A percentile compares a stretch with the other conserved stretches of the same genome.
These are phyloP conservation scores for Amiota minor DNA, from an alignment of 2,888 invertebrate genomes.

Conservation along the genomic window DNA sequence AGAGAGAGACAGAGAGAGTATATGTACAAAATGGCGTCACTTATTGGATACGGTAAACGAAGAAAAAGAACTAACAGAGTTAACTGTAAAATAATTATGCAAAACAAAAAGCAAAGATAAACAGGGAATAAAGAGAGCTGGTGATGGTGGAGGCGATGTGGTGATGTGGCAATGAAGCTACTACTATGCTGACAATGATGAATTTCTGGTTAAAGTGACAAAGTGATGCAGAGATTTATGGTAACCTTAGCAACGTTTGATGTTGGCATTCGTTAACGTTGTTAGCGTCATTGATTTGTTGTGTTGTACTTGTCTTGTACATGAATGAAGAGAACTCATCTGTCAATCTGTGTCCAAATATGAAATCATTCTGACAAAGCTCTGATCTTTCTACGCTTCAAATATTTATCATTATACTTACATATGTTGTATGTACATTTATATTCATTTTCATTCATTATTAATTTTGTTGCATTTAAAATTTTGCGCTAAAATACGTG, in stretches of 20 bases:
- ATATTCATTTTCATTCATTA: conserved; percentile 6
- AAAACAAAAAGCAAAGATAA: not conserved
- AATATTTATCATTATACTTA: not conserved
- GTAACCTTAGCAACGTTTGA: conserved; percentile 60
- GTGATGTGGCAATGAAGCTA: not conserved
- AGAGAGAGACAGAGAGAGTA: not conserved
- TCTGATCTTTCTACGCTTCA: conserved; percentile 15
- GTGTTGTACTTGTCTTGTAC: not conserved
- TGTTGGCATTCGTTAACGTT: conserved; percentile 29
- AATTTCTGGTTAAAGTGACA: conserved; percentile 21
- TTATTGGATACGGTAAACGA: conserved; percentile 31
- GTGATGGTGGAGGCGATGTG: not conserved
- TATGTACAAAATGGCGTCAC: conserved; percentile 30
- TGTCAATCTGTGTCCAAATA: not conserved
- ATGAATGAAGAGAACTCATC: no score
- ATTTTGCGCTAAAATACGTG: not conserved
- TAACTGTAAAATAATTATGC: conserved; percentile 22
- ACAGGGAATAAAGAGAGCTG: not conserved
- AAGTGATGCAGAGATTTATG: conserved; percentile 21
- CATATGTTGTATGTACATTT: not conserved
- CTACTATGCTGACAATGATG: not conserved
- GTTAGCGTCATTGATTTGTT: not conserved
- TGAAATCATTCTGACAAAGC: not conserved
- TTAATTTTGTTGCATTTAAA: not conserved
- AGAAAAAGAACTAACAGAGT: conserved; percentile 17